These are phyloP conservation scores for Heloderma charlesbogerti DNA, from an alignment of 2,113 vertebrate species.

Conservation along the genomic window DNA sequence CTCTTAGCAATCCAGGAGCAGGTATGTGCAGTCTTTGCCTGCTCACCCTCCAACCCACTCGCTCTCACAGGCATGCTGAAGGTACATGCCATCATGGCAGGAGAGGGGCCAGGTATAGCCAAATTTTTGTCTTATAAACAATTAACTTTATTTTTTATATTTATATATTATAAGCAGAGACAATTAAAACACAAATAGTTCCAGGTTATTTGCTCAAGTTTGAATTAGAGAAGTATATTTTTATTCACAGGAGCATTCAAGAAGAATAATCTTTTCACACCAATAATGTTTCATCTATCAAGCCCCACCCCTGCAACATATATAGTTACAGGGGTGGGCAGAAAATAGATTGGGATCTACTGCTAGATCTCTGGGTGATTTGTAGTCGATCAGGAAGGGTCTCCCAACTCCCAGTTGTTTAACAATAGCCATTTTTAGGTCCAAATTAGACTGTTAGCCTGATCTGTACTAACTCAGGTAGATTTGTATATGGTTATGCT, in stretches of 20 bases:
- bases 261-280: not conserved
- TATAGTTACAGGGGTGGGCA: too few species aligned
- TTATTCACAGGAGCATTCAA: not conserved
- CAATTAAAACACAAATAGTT: not conserved
- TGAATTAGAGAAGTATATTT: not conserved
- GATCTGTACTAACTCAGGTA: too few species aligned
- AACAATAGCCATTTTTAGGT: too few species aligned
- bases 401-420: too few species aligned
- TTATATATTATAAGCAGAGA: not conserved
- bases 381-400: too few species aligned
- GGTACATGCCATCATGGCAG: not conserved
- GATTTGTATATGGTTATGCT: too few species aligned
- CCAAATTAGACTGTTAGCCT: too few species aligned
- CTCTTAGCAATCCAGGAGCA: not conserved
- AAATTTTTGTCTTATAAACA: not conserved
- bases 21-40: not conserved
- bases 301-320: not conserved
- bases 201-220: not conserved
- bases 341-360: too few species aligned
- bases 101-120: not conserved
- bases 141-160: not conserved
- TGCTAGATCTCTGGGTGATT: too few species aligned
- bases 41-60: not conserved
- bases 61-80: not conserved
- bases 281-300: not conserved